Evolutionary conservation across 92 coral and sea anemone genomes (phyloP).

Genomic region (Palythoa caribaeorum): DNA sequence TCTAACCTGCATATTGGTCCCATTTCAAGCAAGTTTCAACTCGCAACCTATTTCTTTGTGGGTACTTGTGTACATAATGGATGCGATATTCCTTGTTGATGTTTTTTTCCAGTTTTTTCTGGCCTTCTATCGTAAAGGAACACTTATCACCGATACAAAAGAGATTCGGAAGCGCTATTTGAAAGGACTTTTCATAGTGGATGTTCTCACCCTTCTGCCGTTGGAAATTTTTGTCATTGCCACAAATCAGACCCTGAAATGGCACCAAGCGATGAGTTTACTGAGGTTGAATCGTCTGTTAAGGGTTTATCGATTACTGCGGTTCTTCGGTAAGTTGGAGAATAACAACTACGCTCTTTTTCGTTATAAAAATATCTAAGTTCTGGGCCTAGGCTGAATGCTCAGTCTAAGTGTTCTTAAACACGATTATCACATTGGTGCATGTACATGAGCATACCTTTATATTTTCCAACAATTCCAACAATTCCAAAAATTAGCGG

Average conservation of each 20-base stretch:
- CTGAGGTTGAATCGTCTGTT: slow-evolving; percentile 76
- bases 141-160: slow-evolving; percentile 70
- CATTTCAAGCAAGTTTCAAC: slow-evolving; percentile 83
- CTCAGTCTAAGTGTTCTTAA: too few relatives aligned
- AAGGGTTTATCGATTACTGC: slow-evolving; percentile 68
- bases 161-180: slow-evolving; percentile 72
- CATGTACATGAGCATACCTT: too few relatives aligned
- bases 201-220: slow-evolving; percentile 71
- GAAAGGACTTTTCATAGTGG: slow-evolving; percentile 66
- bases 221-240: slow-evolving; percentile 67
- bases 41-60: slow-evolving; percentile 55
- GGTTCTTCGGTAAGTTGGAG: slow-evolving; percentile 76
- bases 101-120: slow-evolving; percentile 67
- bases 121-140: slow-evolving; percentile 78
- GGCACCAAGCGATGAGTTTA: slow-evolving; percentile 72
- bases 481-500: too few relatives aligned
- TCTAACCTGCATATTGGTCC: slow-evolving; percentile 74
- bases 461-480: too few relatives aligned
- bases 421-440: too few relatives aligned
- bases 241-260: slow-evolving; percentile 35
- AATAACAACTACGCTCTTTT: not conserved
- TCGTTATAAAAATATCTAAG: too few relatives aligned
- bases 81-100: slow-evolving; percentile 72
- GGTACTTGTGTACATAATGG: slow-evolving; percentile 69
- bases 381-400: too few relatives aligned